A percentile compares a stretch with the other conserved stretches of the same genome.
Conservation (phyloP, 2,888 invertebrate genomes). For the Synergus laeviventris region DNA sequence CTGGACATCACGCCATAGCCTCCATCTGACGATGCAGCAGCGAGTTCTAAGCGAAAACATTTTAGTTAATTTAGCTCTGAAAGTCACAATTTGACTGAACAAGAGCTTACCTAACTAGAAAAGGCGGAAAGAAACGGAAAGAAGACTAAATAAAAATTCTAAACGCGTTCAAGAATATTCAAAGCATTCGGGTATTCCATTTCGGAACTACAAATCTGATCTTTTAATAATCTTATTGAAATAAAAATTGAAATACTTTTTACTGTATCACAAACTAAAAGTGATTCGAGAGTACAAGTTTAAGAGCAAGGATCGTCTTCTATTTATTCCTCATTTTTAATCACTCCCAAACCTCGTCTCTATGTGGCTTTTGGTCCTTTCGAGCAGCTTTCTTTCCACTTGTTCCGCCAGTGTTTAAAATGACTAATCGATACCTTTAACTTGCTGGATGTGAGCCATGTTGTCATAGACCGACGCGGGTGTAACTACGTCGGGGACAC, state of each 20-base stretch:
- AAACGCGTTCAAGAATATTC: too few species aligned
- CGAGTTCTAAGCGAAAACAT: constrained; percentile 69
- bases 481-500: constrained; percentile 69
- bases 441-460: constrained; percentile 76
- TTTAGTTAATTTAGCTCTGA: constrained; percentile 36
- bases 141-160: not conserved
- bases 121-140: not conserved
- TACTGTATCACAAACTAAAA: too few species aligned
- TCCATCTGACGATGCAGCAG: constrained; percentile 72
- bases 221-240: too few species aligned
- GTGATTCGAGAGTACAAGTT: too few species aligned
- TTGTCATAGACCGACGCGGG: constrained; percentile 74
- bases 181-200: too few species aligned
- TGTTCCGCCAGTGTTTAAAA: not conserved
- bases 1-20: constrained; percentile 85
- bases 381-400: too few species aligned
- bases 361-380: too few species aligned
- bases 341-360: too few species aligned
- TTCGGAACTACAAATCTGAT: too few species aligned
- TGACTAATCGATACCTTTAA: constrained; percentile 69
- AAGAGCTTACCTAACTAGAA: not conserved
- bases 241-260: too few species aligned
- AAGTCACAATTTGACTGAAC: not conserved
- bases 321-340: too few species aligned
- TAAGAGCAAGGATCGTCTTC: too few species aligned